A percentile compares a stretch with the other conserved stretches of the same genome.
These are phyloP conservation scores for Gallinago jamesoni DNA, from an alignment of 2,113 vertebrate genomes.

Conservation along the genomic window DNA sequence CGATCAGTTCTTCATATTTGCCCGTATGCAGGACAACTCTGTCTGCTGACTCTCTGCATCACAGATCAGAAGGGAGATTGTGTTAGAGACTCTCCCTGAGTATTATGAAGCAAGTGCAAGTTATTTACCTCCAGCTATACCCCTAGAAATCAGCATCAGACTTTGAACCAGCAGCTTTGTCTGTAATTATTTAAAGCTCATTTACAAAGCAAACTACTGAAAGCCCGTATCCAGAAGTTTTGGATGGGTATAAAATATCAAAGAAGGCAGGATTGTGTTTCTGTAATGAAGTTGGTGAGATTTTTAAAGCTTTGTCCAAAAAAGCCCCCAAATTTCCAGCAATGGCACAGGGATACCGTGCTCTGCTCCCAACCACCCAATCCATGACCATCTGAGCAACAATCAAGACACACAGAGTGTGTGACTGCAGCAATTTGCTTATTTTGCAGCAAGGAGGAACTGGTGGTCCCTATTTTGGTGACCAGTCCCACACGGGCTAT, in stretches of 20 bases:
- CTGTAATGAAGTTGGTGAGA: not conserved
- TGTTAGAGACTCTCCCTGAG: not conserved
- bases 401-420: too few species aligned
- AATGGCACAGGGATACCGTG: not conserved
- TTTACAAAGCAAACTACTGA: not conserved
- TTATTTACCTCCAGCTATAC: not conserved
- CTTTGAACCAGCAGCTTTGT: not conserved
- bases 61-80: not conserved
- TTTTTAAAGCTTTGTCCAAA: not conserved
- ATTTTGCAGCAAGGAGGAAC: not conserved
- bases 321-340: not conserved
- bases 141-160: not conserved
- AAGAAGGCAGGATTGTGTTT: not conserved
- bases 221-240: not conserved
- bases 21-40: constrained; percentile 92
- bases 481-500: rapidly evolving
- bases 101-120: not conserved
- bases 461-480: too few species aligned
- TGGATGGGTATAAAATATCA: not conserved
- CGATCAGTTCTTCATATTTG: constrained; percentile 94
- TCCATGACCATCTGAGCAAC: not conserved
- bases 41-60: constrained; percentile 88
- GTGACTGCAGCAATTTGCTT: not conserved
- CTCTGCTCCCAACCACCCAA: not conserved
- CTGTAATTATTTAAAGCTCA: not conserved